These are phyloP conservation scores for Eclectus roratus DNA, from an alignment of 2,113 vertebrate genomes.

Conservation along the genomic window DNA sequence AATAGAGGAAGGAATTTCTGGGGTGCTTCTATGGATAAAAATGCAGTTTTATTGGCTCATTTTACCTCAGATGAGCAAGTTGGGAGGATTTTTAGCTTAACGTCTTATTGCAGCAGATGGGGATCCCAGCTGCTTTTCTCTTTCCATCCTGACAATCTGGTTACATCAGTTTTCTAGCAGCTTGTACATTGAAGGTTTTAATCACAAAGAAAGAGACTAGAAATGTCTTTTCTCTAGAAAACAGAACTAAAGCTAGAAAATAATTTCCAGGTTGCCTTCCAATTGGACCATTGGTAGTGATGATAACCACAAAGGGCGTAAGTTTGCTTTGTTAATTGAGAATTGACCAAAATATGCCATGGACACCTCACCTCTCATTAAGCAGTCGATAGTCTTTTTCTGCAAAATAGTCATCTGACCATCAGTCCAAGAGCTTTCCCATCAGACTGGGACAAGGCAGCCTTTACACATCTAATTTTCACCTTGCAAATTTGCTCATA, in stretches of 20 bases:
- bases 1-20: not conserved
- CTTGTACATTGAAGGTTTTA: not conserved
- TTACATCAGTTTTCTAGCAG: conserved; percentile 62
- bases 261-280: not conserved
- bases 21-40: not conserved
- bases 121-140: conserved; percentile 64
- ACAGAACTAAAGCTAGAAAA: not conserved
- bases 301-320: not conserved
- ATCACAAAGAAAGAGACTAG: conserved; percentile 41
- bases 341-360: not conserved
- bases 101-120: conserved; percentile 61
- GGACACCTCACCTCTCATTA: not conserved
- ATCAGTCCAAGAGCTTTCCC: not conserved
- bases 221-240: conserved; percentile 30
- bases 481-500: not conserved
- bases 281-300: not conserved
- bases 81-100: conserved; percentile 47
- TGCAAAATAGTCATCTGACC: not conserved
- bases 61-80: conserved; percentile 36
- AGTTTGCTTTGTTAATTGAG: not conserved
- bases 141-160: conserved; percentile 57
- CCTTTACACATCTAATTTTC: not conserved
- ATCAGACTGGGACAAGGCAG: not conserved
- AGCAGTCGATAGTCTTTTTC: not conserved
- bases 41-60: conserved; percentile 36